These are phyloP conservation scores for Psammodynastes pulverulentus DNA, from an alignment of 2,113 vertebrate species.

Conservation along the genomic window DNA sequence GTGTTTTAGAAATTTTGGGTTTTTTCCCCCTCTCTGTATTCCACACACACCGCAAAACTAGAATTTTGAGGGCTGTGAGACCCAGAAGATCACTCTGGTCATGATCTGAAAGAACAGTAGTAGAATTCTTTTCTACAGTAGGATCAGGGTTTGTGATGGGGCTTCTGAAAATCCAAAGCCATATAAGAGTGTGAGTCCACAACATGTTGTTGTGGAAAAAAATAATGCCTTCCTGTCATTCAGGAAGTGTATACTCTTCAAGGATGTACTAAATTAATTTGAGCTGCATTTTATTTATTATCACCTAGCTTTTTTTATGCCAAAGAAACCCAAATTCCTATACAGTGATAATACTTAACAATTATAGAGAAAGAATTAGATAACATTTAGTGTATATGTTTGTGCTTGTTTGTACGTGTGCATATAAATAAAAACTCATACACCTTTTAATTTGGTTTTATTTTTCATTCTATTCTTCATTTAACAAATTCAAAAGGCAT, in stretches of 20 bases:
- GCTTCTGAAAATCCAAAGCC: not conserved
- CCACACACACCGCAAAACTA: not conserved
- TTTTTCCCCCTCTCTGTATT: not conserved
- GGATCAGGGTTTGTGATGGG: fast-evolving
- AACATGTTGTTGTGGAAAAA: not conserved
- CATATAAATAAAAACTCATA: not conserved
- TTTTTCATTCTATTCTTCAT: not conserved
- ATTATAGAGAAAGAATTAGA: not conserved
- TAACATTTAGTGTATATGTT: not conserved
- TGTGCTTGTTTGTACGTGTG: not conserved
- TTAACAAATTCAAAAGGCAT: not conserved
- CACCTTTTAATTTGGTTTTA: not conserved
- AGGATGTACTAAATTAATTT: not conserved
- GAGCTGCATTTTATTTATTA: not conserved
- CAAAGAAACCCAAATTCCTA: not conserved
- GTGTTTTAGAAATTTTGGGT: not conserved
- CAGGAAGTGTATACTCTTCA: not conserved
- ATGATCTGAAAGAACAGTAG: not conserved
- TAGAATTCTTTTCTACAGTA: not conserved
- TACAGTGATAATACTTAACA: not conserved
- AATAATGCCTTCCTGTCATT: not conserved
- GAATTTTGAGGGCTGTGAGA: not conserved
- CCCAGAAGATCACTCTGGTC: not conserved
- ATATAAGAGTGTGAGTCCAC: not conserved
- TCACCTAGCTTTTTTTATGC: not conserved